Evolutionary conservation across 2,113 vertebrate genomes (phyloP), one percentile per base, ranked within the genome.

Genomic region (Brienomyrus brachyistius): DNA sequence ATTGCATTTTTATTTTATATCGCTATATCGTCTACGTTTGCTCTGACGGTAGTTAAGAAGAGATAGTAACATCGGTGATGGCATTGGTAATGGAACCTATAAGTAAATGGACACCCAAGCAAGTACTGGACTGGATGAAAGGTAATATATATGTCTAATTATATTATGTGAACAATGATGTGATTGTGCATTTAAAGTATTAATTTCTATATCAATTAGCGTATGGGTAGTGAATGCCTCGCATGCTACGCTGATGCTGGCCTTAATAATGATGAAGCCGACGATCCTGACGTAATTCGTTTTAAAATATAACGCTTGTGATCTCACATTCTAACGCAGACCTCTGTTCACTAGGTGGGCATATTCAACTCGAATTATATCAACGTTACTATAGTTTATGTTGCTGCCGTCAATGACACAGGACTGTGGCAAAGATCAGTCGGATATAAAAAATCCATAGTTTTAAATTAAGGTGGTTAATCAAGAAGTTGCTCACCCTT

Each of bases 71-170:
- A 95, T 92, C 91, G 94, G 94, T 95, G 95, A 98, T 98, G 97
- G 97, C 97, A 95, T 94, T 97, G 94, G 96, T 97, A 93, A 98
- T 97, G 96, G 96, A 98, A 96, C 96, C 97, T 95, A 97, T 97
- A 96, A 97, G 96, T 95, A 98, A 98, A 97, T 97, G 97, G 97
- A 97, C 95, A 93, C 95, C 95, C 94, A 97, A 98, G 96, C 97
- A 98, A 94, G 97, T 97, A 92, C 95, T 97, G 95, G 97, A 97
- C 95, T 98, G 97, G 96, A 97, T 96, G 97, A 97, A 98, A 97
- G 97, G 97, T 98, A 97, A 94, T 88, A 82, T 52, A 89, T 59
- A 59, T 88, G 40, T 31, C 45, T 88, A 83, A 31, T 15, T 35
- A 84, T 92, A 89, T 52, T 91, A 91, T 88, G 86, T 70, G 87